Percentiles rank a stretch among this genome's conserved stretches.
phyloP scores from a whole-genome alignment of 1,140 invertebrate genomes.

The Habropoda laboriosa region DNA sequence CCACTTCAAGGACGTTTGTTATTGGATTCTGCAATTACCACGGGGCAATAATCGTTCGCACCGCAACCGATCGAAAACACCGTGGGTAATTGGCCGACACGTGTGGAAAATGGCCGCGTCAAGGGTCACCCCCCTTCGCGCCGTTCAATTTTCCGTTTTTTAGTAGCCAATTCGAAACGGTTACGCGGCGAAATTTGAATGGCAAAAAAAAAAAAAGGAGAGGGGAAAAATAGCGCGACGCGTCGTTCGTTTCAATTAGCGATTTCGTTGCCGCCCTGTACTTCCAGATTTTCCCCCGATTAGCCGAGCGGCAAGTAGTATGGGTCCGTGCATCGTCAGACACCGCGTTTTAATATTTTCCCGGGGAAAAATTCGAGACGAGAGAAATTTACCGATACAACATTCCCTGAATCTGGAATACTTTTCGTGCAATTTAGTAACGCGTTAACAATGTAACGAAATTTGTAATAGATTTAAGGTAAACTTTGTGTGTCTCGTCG shows the following conservation, averaged over 20 bases:
- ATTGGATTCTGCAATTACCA: constrained; percentile 40
- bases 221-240: not conserved
- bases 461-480: no score
- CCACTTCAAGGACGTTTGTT: constrained; percentile 20
- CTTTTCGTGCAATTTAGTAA: no score
- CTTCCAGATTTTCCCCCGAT: constrained; percentile 5
- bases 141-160: constrained; percentile 35
- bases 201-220: not conserved
- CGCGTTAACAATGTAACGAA: no score
- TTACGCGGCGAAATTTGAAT: constrained; percentile 11
- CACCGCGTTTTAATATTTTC: no score
- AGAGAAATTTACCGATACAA: no score
- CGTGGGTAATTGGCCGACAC: constrained; percentile 23
- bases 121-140: no score
- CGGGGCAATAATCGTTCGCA: constrained; percentile 40
- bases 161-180: not conserved
- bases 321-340: not conserved
- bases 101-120: constrained; percentile 29
- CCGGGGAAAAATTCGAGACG: no score
- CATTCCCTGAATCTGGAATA: no score
- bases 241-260: not conserved
- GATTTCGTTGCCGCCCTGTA: not conserved
- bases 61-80: constrained; percentile 38
- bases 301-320: not conserved
- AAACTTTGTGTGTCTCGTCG: no score